Evolutionary conservation across 2,113 vertebrate genomes (phyloP), one percentile per base, ranked within the genome.

Genomic region (Pseudorasbora parva): DNA sequence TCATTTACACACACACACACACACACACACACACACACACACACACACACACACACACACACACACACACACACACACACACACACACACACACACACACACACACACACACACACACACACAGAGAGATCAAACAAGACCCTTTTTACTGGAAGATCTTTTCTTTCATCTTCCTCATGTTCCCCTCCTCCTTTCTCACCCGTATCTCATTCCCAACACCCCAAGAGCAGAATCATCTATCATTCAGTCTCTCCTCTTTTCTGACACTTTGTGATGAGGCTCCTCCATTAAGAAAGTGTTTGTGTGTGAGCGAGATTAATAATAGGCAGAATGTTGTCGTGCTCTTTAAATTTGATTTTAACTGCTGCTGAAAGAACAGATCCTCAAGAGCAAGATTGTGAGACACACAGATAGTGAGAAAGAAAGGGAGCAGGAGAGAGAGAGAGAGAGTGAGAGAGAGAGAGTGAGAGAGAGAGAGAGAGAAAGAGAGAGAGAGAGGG

Each of bases 171-270:
- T 56, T 54, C 25, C 59, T 54, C 45, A 23, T 30, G 21, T 75
- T 69, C 23, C 72, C 19, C 62, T 59, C 60, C 12, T 21, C 25
- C 41, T 21, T 19, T 33, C 51, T 23, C 2, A 72, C 60, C 66
- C 14, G 25, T 74, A 76, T 19, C 27, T 83, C 66, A 5, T 11
- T 27, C 75, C 6, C 30, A 64, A 33, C 57, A 78, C n/a, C 27
- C 21, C 1, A 14, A 82, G 79, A 76, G 60, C 77, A 75, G 51
- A 30, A 33, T 64, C 80, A 85, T 86, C 68, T 30, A 62, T 82
- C 79, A 87, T 80, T 82, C 85, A 86, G 89, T 84, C 87, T 88
- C 82, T 78, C 43, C 21, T 72, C 11, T n/a, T 59, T 73, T 56
- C 74, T 86, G 68, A 83, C 81, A 83, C 43, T 21, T 57, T 79